Conservation (phyloP, 2,888 invertebrate species). For the Acleris literana region DNA sequence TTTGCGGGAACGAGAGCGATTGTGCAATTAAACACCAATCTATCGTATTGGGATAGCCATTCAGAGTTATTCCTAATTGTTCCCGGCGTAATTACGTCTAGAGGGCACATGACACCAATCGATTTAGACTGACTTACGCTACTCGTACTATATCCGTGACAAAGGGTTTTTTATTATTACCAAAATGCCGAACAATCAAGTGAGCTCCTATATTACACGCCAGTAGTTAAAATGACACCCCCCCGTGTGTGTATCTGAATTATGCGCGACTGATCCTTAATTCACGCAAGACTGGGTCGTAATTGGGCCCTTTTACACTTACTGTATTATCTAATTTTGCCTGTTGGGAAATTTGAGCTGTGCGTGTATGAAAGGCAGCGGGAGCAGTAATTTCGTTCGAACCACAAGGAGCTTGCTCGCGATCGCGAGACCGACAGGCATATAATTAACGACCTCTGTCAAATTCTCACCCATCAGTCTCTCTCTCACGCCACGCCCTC, state of each 20-base stretch:
- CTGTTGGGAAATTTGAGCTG: conserved; percentile 59
- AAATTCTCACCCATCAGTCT: conserved; percentile 70
- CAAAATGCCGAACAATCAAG: neutral
- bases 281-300: neutral
- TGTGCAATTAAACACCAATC: conserved; percentile 43
- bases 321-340: conserved; percentile 46
- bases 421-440: conserved; percentile 59
- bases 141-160: neutral
- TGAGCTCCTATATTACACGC: neutral
- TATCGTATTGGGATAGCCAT: conserved; percentile 38
- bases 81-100: conserved; percentile 20
- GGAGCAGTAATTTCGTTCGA: conserved; percentile 60
- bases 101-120: conserved; percentile 2
- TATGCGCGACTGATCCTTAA: neutral
- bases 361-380: conserved; percentile 62
- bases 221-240: neutral
- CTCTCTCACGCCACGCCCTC: conserved; percentile 46
- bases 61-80: conserved; percentile 34
- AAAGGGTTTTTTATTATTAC: no score
- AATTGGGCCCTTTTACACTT: conserved; percentile 9
- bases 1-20: conserved; percentile 40
- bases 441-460: conserved; percentile 77
- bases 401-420: conserved; percentile 54
- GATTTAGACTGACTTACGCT: neutral
- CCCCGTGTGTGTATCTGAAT: neutral